Base-by-base conservation (phyloP, 1,140 invertebrate species). In the Myzus persicae region DNA sequence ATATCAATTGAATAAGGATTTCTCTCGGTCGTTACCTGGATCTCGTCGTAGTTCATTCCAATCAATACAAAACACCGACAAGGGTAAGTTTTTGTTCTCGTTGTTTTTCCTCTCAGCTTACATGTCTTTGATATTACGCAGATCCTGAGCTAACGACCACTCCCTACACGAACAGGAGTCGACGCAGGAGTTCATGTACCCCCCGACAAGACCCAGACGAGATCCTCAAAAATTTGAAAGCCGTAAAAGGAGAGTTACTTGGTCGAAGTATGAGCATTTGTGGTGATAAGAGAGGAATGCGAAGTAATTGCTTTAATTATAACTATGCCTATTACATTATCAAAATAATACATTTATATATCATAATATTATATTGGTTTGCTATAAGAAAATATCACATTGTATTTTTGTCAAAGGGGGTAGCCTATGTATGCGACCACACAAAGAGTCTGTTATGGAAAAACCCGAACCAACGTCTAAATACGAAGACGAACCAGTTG, bases 11-110 rank as follows among this genome's bases (percentile, higher is more conserved):
- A 97, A 96, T 91, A 97, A 97, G 95, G 97, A 98, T 95, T 98
- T 98, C 95, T 98, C 97, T 36, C 96, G 97, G 94, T 98, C 97
- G 31, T 95, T 98, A 94, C 98, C 98, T 2, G 97, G 97, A 18
- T 98, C 97, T 40, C 96, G 98, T 94, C 96, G 97, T 82, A 98
- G 97, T 38, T 98, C 97, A 51, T 98, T 98, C 94, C 97, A 98
- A 94, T 94, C 94, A 6, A 59, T 93, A 38, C 93, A 94, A 44
- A 93, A 93, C 24, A 89, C 93, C 6, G 94, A 94, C 11, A 94
- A 94, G 93, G 94, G 94, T 94, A 87, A 42, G 31, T 38, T 51
- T 4, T 8, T 6, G 18, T 89, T 51, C 22, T 89, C 20, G n/a
- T 89, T n/a, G 0, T 18, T 67, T 67, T n/a, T n/a, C 5, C 4